phyloP scores from a whole-genome alignment of 2,113 vertebrate genomes.

The Eurystomus gularis region DNA sequence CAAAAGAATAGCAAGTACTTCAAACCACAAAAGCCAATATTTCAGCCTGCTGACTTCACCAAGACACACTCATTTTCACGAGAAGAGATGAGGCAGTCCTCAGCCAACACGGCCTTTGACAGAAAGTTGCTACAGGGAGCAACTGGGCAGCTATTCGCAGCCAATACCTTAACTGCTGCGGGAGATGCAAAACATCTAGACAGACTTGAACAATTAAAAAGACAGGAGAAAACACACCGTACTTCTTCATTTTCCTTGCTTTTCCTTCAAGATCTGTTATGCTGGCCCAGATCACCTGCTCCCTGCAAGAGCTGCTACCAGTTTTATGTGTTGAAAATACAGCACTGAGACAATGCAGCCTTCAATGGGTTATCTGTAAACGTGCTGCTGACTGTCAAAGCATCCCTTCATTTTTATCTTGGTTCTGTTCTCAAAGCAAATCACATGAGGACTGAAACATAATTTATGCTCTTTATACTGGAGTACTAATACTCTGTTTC shows the following conservation, averaged over 20 bases:
- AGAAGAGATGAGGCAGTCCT: not conserved
- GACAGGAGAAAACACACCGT: not conserved
- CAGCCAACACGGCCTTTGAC: not conserved
- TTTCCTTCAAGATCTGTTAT: not conserved
- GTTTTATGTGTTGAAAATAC: not conserved
- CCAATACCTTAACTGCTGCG: not conserved
- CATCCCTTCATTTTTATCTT: not conserved
- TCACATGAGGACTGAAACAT: not conserved
- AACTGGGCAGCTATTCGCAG: not conserved
- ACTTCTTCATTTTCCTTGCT: not conserved
- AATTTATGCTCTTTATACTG: not conserved
- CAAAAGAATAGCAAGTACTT: not conserved
- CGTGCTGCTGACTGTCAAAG: not conserved
- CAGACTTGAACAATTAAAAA: not conserved
- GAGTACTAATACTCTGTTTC: not conserved
- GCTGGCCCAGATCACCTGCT: not conserved
- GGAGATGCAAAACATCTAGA: not conserved
- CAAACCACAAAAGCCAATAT: not conserved
- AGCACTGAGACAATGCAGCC: not conserved
- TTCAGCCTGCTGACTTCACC: not conserved
- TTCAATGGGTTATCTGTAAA: accelerated
- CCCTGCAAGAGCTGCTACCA: not conserved
- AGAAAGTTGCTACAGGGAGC: not conserved
- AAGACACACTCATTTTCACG: not conserved
- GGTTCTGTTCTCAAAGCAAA: not conserved